phyloP scores from a whole-genome alignment of 2,113 vertebrate species.

The Condylura cristata region DNA sequence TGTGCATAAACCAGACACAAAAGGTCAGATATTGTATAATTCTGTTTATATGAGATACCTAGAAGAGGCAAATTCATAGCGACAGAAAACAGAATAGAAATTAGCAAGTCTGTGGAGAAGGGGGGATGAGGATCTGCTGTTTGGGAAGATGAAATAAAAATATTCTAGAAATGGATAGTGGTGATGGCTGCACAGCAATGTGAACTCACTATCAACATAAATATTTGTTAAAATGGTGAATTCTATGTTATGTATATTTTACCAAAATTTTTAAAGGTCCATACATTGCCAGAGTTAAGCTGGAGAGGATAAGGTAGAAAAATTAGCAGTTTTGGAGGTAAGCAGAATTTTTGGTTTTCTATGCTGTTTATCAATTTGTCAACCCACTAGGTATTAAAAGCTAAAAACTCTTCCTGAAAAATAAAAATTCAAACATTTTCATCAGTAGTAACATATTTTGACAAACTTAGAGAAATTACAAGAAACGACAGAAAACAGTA shows the following conservation, averaged over 20 bases:
- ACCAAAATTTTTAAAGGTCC: too few species aligned
- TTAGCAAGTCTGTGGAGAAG: neutral
- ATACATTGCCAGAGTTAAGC: too few species aligned
- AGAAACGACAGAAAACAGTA: neutral
- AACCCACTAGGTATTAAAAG: neutral
- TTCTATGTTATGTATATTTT: constrained; percentile 7
- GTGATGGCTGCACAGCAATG: neutral
- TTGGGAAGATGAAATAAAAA: neutral
- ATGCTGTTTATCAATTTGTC: neutral
- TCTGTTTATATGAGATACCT: neutral
- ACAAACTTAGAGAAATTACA: neutral
- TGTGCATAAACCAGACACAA: neutral
- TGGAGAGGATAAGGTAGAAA: too few species aligned
- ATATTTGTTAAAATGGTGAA: neutral
- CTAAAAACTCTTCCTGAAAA: constrained; percentile 7
- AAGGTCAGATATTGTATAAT: neutral
- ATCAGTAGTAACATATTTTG: neutral
- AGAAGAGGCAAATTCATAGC: neutral
- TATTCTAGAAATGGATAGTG: neutral
- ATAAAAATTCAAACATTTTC: neutral
- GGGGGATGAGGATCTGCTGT: neutral
- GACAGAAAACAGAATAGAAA: neutral
- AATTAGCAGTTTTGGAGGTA: neutral
- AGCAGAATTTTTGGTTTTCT: constrained; percentile 26
- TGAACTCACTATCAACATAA: neutral